Evolutionary conservation across 2,888 invertebrate genomes (phyloP).

Genomic region (Germaria angustata): DNA sequence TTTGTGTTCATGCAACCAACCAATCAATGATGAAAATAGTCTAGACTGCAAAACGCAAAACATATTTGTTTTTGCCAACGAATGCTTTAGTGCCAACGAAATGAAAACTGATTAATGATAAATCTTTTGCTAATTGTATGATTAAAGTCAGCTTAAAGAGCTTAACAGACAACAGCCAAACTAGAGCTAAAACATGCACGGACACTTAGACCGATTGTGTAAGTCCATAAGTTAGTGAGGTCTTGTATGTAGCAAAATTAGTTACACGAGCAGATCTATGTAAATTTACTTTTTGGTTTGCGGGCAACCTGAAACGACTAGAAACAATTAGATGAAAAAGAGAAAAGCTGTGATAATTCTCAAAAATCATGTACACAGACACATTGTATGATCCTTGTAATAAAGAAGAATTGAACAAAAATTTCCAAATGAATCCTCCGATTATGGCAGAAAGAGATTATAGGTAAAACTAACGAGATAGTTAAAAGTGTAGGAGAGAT

Average conservation of each 20-base stretch:
- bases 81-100: slow-evolving; percentile 1
- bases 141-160: slow-evolving; percentile 49
- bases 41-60: slow-evolving; percentile 16
- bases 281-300: slow-evolving; percentile 60
- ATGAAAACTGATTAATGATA: slow-evolving; percentile 42
- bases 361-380: slow-evolving; percentile 48
- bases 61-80: slow-evolving; percentile 1
- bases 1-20: not conserved
- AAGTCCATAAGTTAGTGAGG: slow-evolving; percentile 57
- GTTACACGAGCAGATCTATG: slow-evolving; percentile 46
- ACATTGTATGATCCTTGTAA: slow-evolving; percentile 4
- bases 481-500: not conserved
- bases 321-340: slow-evolving; percentile 43
- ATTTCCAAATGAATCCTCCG: too few relatives aligned
- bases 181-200: not conserved
- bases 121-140: slow-evolving; percentile 62
- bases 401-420: not conserved
- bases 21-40: not conserved
- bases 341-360: slow-evolving; percentile 63
- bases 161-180: slow-evolving; percentile 12
- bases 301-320: not conserved
- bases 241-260: slow-evolving; percentile 27
- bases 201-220: slow-evolving; percentile 17
- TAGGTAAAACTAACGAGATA: not conserved
- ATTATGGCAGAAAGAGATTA: not conserved